phyloP scores from a whole-genome alignment of 1,140 invertebrate genomes.

The Musca domestica region DNA sequence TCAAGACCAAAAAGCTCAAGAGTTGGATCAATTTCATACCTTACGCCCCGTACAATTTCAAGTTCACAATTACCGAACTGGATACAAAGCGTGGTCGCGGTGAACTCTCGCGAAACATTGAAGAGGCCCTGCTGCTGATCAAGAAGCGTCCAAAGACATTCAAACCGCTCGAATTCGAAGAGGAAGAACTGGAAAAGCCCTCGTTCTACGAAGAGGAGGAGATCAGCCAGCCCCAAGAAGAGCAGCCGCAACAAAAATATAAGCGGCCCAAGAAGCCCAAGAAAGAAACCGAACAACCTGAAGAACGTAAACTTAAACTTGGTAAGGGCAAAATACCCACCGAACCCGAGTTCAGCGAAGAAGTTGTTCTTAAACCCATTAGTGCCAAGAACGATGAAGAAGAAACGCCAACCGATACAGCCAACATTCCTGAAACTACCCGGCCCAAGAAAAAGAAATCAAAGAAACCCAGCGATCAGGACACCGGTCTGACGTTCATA shows the following conservation, averaged over 20 bases:
- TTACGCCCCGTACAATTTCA: conserved; percentile 43
- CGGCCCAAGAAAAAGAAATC: conserved; percentile 31
- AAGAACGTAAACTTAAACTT: conserved; percentile 37
- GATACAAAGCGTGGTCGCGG: conserved; percentile 37
- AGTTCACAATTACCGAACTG: conserved; percentile 37
- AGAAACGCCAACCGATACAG: conserved; percentile 37
- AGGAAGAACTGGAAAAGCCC: conserved; percentile 36
- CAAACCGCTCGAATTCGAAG: conserved; percentile 33
- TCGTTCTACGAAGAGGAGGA: conserved; percentile 36
- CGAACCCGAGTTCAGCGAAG: conserved; percentile 50
- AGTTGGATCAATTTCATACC: conserved; percentile 47
- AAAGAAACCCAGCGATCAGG: conserved; percentile 29
- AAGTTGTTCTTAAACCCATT: conserved; percentile 57
- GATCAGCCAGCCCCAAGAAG: conserved; percentile 28
- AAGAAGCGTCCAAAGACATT: conserved; percentile 44
- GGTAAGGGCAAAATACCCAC: conserved; percentile 40
- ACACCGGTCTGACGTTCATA: conserved; percentile 29
- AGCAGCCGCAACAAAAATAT: conserved; percentile 36
- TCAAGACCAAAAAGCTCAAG: conserved; percentile 47
- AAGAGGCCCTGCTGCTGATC: conserved; percentile 42
- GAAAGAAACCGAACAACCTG: conserved; percentile 29
- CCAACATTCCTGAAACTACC: conserved; percentile 32
- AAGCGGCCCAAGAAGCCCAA: conserved; percentile 37
- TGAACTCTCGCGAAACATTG: conserved; percentile 47
- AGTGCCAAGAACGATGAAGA: conserved; percentile 35